Evolutionary conservation across 2,888 invertebrate genomes (phyloP), one percentile per base, ranked within the genome.

Genomic region (Therioaphis trifolii): DNA sequence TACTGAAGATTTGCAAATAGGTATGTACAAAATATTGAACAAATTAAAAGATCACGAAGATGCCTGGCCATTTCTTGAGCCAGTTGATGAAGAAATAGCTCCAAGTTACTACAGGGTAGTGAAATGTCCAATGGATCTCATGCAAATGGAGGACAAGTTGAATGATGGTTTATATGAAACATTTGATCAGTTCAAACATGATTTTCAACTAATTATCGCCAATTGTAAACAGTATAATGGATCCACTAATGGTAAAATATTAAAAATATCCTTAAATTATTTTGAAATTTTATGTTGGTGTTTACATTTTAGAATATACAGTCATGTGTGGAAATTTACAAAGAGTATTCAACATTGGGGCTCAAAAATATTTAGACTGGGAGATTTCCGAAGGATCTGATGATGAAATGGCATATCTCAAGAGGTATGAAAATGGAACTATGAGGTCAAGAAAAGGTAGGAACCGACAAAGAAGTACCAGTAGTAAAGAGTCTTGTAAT

Each of bases 161-260:
- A 95, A 96, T 87, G 92, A 91, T 86, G 95, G 95, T 40, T 92
- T 93, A 87, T 96, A 97, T 88, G 92, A 92, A 58, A 93, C 92
- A 86, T 93, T 95, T 87, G 91, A 92, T 77, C 94, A 95, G 90
- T 96, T 96, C 88, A 93, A 94, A 88, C 92, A 93, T 12, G 97
- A 97, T 89, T 96, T 98, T 89, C 93, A 95, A 87, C 91, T 96
- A 84, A 97, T 98, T 88, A 95, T 97, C 12, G 95, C 96, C 87
- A 98, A 97, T 88, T 97, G 97, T 88, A 91, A 95, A 77, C 91
- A 95, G 78, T 98, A 97, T 88, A 97, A 97, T 90, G 97, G 97
- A 80, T 94, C 94, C 87, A 94, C 96, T 87, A 97, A 96, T 90
- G 97, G 97, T 96, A 89, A 90, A 89, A 40, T 61, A 61, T 74